Conservation (phyloP, 2,113 vertebrate species). For the Nanorana parkeri region DNA sequence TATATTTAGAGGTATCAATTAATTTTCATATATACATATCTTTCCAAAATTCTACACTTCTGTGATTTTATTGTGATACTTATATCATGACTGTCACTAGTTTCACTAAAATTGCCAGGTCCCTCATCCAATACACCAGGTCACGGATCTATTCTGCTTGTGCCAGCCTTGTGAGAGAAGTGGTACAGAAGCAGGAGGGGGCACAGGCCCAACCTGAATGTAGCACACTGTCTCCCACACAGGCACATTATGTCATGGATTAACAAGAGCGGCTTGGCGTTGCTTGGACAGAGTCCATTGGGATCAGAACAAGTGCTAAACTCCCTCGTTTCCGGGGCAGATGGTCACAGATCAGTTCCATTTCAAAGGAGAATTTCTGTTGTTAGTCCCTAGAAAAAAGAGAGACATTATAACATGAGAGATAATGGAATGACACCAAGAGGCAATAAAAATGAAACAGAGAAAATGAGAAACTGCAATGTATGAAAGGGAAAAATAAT, state of each 20-base stretch:
- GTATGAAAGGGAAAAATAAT: conserved; percentile 59
- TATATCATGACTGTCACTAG: neutral
- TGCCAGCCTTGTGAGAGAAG: neutral
- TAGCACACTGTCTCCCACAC: conserved; percentile 44
- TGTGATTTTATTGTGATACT: conserved; percentile 2
- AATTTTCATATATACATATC: neutral
- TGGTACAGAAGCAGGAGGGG: conserved; percentile 9
- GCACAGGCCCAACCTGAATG: neutral
- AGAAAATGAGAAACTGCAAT: conserved; percentile 58
- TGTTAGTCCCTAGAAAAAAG: conserved; percentile 43
- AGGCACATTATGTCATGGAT: conserved; percentile 39
- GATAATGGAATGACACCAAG: neutral
- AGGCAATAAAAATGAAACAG: conserved; percentile 57
- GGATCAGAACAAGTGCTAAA: conserved; percentile 62
- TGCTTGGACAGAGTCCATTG: conserved; percentile 41
- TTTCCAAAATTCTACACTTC: neutral
- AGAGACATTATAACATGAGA: neutral
- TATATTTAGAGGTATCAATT: neutral
- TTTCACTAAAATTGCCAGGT: conserved; percentile 7
- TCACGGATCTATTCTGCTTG: neutral
- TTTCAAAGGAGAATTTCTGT: conserved; percentile 54
- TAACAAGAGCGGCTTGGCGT: conserved; percentile 61
- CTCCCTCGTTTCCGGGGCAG: conserved; percentile 54
- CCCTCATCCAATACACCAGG: conserved; percentile 19
- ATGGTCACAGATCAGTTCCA: conserved; percentile 52